Evolutionary conservation across 2,797 vertebrate species (phyloP), one percentile per base, ranked within the genome.

Genomic region (Bucorvus abyssinicus): DNA sequence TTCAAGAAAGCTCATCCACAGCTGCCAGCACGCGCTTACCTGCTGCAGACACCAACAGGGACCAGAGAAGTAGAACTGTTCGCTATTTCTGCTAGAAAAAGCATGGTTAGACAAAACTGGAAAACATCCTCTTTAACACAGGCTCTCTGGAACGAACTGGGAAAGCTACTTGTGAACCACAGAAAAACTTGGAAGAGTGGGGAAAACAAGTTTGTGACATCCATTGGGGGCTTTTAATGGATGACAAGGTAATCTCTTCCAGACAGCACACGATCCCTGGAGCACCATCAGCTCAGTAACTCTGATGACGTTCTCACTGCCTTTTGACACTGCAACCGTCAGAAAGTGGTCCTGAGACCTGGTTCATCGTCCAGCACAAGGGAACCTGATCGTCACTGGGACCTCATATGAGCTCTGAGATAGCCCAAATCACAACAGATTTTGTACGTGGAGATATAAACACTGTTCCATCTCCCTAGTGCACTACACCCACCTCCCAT

Each of bases 391-490:
- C 21, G 19, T 71, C 2, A 0, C 12, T 5, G 3, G 30, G 56
- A 30, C 50, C 21, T 49, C 3, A 1, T 2, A 3, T 3, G 27
- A 47, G 27, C 47, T 61, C 34, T 34, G 38, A 17, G 60, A 38
- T 9, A 50, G 10, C 42, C 4, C 24, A 34, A 16, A 22, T 19
- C 40, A 14, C 73, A 53, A 2, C 27, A 27, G 36, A 10, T 1
- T 5, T n/a, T 5, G 1, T 12, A 18, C 3, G 17, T 3, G 2
- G 49, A 52, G 30, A 30, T 24, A 8, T 2, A 50, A 4, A 6
- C 11, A 8, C 13, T 19, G 15, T 16, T 38, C 42, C 27, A 2
- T 7, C 2, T 10, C 29, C 1, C 21, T 7, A 32, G 7, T 10
- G 8, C 27, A 6, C 49, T 11, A 32, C 29, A 5, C 4, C 40